phyloP scores from a whole-genome alignment of 2,888 invertebrate genomes.

The Eilema griseolum region DNA sequence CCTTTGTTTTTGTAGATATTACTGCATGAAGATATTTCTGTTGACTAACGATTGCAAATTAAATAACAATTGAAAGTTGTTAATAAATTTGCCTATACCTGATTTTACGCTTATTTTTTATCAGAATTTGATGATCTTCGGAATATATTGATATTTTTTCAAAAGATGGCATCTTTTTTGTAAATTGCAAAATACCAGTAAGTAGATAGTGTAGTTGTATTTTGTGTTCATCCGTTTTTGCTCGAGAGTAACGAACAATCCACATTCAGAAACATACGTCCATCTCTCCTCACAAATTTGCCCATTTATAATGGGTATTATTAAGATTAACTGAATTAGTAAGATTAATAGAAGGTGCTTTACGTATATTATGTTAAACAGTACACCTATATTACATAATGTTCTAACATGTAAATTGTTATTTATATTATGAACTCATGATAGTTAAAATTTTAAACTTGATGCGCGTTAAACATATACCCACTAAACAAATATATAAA shows the following conservation, averaged over 20 bases:
- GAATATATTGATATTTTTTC: no score
- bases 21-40: conserved; percentile 6
- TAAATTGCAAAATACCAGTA: no score
- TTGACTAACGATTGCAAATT: conserved; percentile 20
- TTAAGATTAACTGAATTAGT: not conserved
- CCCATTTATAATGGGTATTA: not conserved
- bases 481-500: not conserved
- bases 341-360: not conserved
- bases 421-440: not conserved
- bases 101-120: not conserved
- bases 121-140: not conserved
- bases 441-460: not conserved
- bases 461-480: not conserved
- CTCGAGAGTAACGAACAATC: no score
- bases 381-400: no score
- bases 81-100: no score
- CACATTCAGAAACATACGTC: no score
- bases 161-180: no score
- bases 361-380: not conserved
- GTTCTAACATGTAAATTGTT: no score
- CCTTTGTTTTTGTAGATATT: conserved; percentile 29
- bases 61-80: not conserved
- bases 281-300: not conserved
- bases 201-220: no score
- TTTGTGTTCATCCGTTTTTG: no score